Percentiles rank a stretch among this genome's conserved stretches.
Conservation (phyloP, 2,888 invertebrate genomes). For the Beris chalybata region DNA sequence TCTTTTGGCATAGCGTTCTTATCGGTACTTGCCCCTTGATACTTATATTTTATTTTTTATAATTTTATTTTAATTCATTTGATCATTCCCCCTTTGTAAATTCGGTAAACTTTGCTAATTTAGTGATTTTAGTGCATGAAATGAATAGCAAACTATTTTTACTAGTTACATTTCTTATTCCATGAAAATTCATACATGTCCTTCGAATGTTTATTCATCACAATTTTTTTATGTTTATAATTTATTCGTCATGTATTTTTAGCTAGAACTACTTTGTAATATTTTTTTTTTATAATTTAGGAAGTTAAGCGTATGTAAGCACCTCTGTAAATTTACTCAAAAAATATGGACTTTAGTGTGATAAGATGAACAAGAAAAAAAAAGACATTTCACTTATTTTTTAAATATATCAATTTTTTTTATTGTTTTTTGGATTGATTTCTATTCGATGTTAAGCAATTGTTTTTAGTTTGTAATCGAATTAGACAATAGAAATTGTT, state of each 20-base stretch:
- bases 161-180: too few species aligned
- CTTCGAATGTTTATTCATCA: too few species aligned
- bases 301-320: too few species aligned
- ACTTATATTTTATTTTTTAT: conserved; percentile 9
- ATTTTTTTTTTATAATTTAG: too few species aligned
- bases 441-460: conserved; percentile 1
- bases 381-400: neutral
- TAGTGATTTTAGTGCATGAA: too few species aligned
- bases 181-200: too few species aligned
- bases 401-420: neutral
- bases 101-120: neutral
- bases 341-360: neutral
- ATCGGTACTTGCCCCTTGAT: conserved; percentile 28
- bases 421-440: neutral
- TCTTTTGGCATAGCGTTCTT: conserved; percentile 24
- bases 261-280: too few species aligned
- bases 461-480: neutral
- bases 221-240: too few species aligned
- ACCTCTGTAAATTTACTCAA: too few species aligned
- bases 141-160: too few species aligned
- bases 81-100: neutral
- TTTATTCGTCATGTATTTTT: too few species aligned
- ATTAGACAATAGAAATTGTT: neutral
- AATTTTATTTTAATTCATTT: neutral
- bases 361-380: neutral